Base-by-base conservation (phyloP, 2,113 vertebrate genomes). In the Echinops telfairi region DNA sequence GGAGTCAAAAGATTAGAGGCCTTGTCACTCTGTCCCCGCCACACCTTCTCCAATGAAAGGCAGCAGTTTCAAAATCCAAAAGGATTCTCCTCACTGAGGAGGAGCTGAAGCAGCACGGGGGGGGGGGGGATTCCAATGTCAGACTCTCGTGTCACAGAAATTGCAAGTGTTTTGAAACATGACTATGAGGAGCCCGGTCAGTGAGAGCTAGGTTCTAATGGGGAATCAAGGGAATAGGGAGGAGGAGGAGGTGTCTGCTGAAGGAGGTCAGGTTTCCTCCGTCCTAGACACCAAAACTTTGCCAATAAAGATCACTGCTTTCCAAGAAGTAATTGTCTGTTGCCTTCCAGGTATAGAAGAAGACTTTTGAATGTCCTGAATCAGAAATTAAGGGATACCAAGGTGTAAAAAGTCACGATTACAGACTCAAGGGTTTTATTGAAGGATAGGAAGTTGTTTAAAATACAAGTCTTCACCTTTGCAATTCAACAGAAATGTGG, bases 1-100 rank as follows among this genome's bases (percentile, higher is more conserved):
- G 96, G 86, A 86, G 96, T 95, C 97, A 95, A 97, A 94, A 81
- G 84, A 97, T 90, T n/a, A 75, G 81, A 97, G 96, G 96, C 96
- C 23, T 88, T 58, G 68, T 16, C 71, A 82, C 79, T 47, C 66
- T 64, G n/a, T 14, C 4, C 92, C 43, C 68, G 29, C 89, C 82
- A 27, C 25, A 73, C 62, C 73, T 11, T 91, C 47, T 53, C 47
- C 73, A 88, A 60, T 38, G 75, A 92, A 93, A 89, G 76, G 95
- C 93, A 81, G 89, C 95, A 94, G 96, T 66, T 29, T 86, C 81
- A 89, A 92, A 92, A 96, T 93, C 91, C 76, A 86, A 96, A 79
- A 94, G 90, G 96, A 88, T 97, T 95, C 95, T 97, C 93, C 96
- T 95, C 95, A 20, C 95, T 92, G 93, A 86, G 89, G 89, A 97